Evolutionary conservation across 2,113 vertebrate species (phyloP).

Genomic region (Hippolais icterina): DNA sequence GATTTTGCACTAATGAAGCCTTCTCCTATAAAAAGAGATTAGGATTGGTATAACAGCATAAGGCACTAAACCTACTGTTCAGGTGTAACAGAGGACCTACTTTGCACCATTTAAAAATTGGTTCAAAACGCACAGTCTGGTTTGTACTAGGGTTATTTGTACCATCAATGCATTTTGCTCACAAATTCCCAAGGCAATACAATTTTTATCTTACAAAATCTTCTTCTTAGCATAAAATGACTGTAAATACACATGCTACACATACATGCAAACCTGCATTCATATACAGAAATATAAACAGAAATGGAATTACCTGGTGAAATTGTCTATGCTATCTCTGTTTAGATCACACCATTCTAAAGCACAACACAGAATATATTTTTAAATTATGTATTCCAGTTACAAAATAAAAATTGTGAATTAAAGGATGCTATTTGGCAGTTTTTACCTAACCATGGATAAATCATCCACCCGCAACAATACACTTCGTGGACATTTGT

Average conservation of each 20-base stretch:
- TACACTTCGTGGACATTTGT: slow-evolving; percentile 40
- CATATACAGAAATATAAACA: not conserved
- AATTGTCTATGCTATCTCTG: not conserved
- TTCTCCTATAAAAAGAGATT: not conserved
- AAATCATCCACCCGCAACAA: not conserved
- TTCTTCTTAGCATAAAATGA: not conserved
- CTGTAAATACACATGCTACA: not conserved
- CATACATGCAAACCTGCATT: not conserved
- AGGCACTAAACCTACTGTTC: not conserved
- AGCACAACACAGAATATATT: not conserved
- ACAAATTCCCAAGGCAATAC: not conserved
- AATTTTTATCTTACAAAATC: not conserved
- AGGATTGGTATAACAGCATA: not conserved
- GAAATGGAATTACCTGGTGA: not conserved
- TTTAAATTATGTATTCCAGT: not conserved
- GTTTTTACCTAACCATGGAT: not conserved
- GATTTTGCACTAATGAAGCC: not conserved
- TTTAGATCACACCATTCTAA: not conserved
- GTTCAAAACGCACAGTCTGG: not conserved
- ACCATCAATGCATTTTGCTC: not conserved
- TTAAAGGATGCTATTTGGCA: not conserved
- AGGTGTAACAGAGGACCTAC: not conserved
- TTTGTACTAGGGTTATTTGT: not conserved
- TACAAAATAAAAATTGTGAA: not conserved
- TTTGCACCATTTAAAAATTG: not conserved